phyloP scores from a whole-genome alignment of 2,113 vertebrate genomes.

The Phalacrocorax carbo region DNA sequence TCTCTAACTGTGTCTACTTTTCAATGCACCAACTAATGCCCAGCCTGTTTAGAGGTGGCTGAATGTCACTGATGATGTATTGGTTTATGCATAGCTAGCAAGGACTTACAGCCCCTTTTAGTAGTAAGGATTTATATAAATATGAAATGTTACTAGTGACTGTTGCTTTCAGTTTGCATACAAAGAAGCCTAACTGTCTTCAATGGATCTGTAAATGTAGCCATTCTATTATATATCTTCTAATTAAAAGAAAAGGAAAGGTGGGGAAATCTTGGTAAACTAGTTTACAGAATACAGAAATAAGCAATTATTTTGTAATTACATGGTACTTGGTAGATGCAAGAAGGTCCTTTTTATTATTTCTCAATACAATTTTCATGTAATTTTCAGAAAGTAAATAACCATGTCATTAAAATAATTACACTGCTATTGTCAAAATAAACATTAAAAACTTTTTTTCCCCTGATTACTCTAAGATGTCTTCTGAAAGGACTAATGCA shows the following conservation, averaged over 20 bases:
- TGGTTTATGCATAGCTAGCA: not conserved
- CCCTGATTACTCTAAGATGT: not conserved
- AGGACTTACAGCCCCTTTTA: not conserved
- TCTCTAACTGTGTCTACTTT: not conserved
- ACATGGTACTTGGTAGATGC: not conserved
- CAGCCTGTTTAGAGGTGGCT: not conserved
- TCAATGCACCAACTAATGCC: not conserved
- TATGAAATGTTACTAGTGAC: not conserved
- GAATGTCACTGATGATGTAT: not conserved
- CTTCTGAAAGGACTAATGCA: not conserved
- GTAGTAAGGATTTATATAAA: not conserved
- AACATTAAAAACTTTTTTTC: not conserved
- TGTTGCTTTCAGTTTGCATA: not conserved
- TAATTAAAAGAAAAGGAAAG: not conserved
- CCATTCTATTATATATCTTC: not conserved
- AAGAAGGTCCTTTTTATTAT: not conserved
- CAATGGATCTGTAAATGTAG: not conserved
- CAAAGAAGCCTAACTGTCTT: not conserved
- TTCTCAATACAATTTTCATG: not conserved
- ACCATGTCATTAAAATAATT: not conserved
- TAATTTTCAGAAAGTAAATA: slow-evolving; percentile 26
- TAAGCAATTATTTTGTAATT: slow-evolving; percentile 24
- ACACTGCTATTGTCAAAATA: slow-evolving; percentile 11
- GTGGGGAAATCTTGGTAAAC: not conserved
- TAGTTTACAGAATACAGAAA: not conserved